Percentiles rank a stretch among this genome's conserved stretches.
Evolutionary conservation across 2,888 invertebrate genomes (phyloP).

Genomic region (Ennomos quercinarius): DNA sequence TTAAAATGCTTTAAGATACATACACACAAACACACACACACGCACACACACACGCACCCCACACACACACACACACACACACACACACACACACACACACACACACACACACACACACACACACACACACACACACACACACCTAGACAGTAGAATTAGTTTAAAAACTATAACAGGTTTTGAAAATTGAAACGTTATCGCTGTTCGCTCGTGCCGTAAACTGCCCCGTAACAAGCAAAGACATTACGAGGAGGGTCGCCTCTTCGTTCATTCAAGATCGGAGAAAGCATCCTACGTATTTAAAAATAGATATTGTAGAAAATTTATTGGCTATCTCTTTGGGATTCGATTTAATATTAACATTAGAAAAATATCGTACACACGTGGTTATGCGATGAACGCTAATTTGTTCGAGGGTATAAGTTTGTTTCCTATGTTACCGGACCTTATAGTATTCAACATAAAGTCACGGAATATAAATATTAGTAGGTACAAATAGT

Average conservation of each 20-base stretch:
- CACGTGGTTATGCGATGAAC: constrained; percentile 65
- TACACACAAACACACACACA: too few relatives aligned
- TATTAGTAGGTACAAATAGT: too few relatives aligned
- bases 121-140: too few relatives aligned
- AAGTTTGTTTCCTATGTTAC: constrained; percentile 9
- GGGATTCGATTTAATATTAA: constrained; percentile 81
- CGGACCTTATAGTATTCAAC: too few relatives aligned
- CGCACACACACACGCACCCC: too few relatives aligned
- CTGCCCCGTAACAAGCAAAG: constrained; percentile 59
- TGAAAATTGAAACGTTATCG: constrained; percentile 26
- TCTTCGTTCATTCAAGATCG: constrained; percentile 81
- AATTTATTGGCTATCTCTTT: constrained; percentile 80
- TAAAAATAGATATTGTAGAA: constrained; percentile 81
- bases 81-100: too few relatives aligned
- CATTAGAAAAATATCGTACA: constrained; percentile 75
- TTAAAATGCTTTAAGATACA: too few relatives aligned
- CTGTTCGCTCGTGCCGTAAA: constrained; percentile 43
- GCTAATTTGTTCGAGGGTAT: constrained; percentile 58
- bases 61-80: too few relatives aligned
- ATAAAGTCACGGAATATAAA: too few relatives aligned
- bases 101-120: too few relatives aligned
- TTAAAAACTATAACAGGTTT: too few relatives aligned
- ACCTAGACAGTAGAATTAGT: too few relatives aligned
- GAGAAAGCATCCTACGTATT: constrained; percentile 82
- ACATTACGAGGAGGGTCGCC: constrained; percentile 79